Percentiles rank a stretch among this genome's conserved stretches.
phyloP scores from a whole-genome alignment of 2,888 invertebrate species.

The Brachypterus glaber region DNA sequence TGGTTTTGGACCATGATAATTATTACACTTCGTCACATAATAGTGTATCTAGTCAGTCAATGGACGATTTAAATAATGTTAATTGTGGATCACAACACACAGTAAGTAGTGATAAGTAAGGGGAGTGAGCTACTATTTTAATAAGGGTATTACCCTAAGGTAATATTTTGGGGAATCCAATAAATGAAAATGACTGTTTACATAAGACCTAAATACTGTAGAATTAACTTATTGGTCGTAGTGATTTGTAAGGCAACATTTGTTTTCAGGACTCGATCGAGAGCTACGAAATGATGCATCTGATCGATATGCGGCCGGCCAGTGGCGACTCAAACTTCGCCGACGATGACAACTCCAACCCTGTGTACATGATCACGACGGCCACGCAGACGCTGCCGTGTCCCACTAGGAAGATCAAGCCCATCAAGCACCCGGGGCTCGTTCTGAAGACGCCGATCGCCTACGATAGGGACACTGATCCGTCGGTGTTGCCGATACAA shows the following conservation, averaged over 20 bases:
- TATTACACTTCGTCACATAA: constrained; percentile 41
- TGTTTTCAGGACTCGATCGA: constrained; percentile 37
- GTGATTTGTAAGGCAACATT: constrained; percentile 5
- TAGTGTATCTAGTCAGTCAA: constrained; percentile 41
- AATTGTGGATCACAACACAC: constrained; percentile 23
- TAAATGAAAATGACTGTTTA: too few species aligned
- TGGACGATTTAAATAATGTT: constrained; percentile 45
- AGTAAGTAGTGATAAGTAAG: background rate
- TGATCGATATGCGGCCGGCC: constrained; percentile 38
- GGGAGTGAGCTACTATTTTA: too few species aligned
- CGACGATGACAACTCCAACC: constrained; percentile 41
- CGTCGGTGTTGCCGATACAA: constrained; percentile 77
- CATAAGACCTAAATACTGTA: too few species aligned
- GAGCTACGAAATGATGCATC: constrained; percentile 39
- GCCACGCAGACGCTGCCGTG: constrained; percentile 48
- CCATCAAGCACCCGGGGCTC: constrained; percentile 62
- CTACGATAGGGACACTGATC: constrained; percentile 69
- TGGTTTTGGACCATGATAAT: constrained; percentile 39
- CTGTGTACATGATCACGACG: constrained; percentile 44
- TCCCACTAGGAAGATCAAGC: constrained; percentile 56
- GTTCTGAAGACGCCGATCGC: constrained; percentile 69
- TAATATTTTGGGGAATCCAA: too few species aligned
- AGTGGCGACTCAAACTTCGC: constrained; percentile 42
- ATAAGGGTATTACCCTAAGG: too few species aligned
- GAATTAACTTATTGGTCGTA: constrained; percentile 1